A percentile compares a stretch with the other conserved stretches of the same genome.
These are phyloP conservation scores for Catostomus latipinnis DNA, from an alignment of 2,797 vertebrate genomes.

Conservation along the genomic window DNA sequence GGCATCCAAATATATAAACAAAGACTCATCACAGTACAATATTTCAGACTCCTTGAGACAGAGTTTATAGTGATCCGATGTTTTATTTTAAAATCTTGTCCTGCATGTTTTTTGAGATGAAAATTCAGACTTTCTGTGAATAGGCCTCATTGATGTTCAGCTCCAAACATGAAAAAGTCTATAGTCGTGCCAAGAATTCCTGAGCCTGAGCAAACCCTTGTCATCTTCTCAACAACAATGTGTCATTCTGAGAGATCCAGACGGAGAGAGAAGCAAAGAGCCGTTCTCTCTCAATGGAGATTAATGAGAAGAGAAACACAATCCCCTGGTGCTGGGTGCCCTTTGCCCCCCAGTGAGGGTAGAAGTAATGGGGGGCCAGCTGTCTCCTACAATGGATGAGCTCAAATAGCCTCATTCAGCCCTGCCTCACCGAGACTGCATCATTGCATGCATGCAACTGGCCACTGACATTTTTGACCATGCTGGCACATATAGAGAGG, in stretches of 20 bases:
- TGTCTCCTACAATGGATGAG: constrained; percentile 80
- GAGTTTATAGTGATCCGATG: neutral
- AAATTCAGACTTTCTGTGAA: constrained; percentile 9
- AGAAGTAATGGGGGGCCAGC: constrained; percentile 80
- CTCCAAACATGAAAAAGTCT: constrained; percentile 36
- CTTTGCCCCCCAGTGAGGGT: constrained; percentile 72
- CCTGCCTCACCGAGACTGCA: constrained; percentile 66
- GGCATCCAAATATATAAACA: neutral
- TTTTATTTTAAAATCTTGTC: constrained; percentile 27
- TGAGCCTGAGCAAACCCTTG: constrained; percentile 46
- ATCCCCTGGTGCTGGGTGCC: constrained; percentile 78
- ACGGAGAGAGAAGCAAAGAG: constrained; percentile 55
- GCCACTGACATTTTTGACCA: constrained; percentile 52
- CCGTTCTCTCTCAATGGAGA: constrained; percentile 65
- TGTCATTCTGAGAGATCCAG: constrained; percentile 52
- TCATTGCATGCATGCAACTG: constrained; percentile 67
- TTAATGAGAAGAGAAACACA: constrained; percentile 75
- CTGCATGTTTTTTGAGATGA: constrained; percentile 1
- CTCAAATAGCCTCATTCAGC: constrained; percentile 78
- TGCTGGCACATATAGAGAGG: constrained; percentile 62
- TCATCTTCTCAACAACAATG: constrained; percentile 59
- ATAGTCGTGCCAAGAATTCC: constrained; percentile 47
- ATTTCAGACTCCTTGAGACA: neutral
- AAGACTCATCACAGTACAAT: neutral
- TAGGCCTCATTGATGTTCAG: constrained; percentile 26